Evolutionary conservation across 2,797 vertebrate genomes (phyloP).

Genomic region (Helostoma temminkii): DNA sequence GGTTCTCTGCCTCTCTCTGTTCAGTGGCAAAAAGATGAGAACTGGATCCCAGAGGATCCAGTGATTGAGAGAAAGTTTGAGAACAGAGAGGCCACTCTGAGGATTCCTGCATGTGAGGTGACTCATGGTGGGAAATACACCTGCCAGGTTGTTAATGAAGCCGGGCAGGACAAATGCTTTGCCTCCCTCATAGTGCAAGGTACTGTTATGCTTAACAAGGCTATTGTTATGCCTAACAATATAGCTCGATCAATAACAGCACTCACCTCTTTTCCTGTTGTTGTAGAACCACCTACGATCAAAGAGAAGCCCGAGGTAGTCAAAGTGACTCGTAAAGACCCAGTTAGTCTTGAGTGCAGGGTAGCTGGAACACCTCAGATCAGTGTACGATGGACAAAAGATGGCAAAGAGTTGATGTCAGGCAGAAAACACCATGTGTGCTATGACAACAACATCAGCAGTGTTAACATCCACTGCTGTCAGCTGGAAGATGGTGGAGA

Average conservation of each 20-base stretch:
- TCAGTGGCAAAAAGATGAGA: conserved; percentile 93
- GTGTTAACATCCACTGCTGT: conserved; percentile 87
- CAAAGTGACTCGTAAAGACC: conserved; percentile 90
- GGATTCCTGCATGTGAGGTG: conserved; percentile 84
- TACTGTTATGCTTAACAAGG: conserved; percentile 52
- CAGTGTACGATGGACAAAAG: conserved; percentile 90
- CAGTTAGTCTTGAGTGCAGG: conserved; percentile 90
- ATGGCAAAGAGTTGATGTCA: conserved; percentile 87
- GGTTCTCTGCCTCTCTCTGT: conserved; percentile 89
- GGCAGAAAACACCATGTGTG: conserved; percentile 88
- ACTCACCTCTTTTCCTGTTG: conserved; percentile 33
- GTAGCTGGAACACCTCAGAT: conserved; percentile 90
- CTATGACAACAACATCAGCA: conserved; percentile 88
- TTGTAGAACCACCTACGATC: conserved; percentile 89
- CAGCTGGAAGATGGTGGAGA: conserved; percentile 88
- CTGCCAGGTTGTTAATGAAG: conserved; percentile 92
- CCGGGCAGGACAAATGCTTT: conserved; percentile 89
- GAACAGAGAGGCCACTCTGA: conserved; percentile 84
- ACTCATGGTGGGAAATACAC: conserved; percentile 88
- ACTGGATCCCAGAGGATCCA: conserved; percentile 88
- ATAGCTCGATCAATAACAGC: background rate
- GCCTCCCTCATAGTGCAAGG: conserved; percentile 89
- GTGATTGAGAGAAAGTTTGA: conserved; percentile 85
- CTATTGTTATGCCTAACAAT: conserved; percentile 3
- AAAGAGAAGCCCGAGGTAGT: conserved; percentile 89